Evolutionary conservation across 2,888 invertebrate genomes (phyloP).

Genomic region (Cosmorhoe ocellata): DNA sequence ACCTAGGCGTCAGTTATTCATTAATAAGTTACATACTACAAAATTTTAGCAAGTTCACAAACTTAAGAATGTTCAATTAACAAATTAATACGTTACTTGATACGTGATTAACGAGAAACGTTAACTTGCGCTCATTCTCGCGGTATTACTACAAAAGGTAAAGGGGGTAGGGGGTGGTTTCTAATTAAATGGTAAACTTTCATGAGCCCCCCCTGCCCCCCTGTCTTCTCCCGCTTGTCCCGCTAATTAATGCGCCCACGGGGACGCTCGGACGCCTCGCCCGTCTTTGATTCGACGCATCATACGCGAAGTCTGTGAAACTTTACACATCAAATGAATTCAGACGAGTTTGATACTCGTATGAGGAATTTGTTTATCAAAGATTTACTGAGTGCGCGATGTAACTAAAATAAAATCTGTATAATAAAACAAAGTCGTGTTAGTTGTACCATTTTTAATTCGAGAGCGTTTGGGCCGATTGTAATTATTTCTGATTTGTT

Average conservation of each 20-base stretch:
- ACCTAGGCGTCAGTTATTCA: not conserved
- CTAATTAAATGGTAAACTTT: conserved; percentile 83
- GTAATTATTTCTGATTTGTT: too few species aligned
- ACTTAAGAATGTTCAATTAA: conserved; percentile 29
- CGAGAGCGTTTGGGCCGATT: too few species aligned
- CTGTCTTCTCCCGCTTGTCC: conserved; percentile 45
- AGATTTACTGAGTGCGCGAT: too few species aligned
- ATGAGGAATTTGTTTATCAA: not conserved
- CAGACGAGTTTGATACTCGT: not conserved
- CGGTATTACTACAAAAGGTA: conserved; percentile 71
- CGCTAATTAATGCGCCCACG: conserved; percentile 80
- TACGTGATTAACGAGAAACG: conserved; percentile 68
- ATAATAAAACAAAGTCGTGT: too few species aligned
- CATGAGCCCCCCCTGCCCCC: conserved; percentile 60
- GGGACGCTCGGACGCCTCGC: conserved; percentile 58
- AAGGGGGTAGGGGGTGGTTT: conserved; percentile 64
- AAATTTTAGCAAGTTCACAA: conserved; percentile 19
- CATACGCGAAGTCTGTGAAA: conserved; percentile 35
- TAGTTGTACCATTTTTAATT: too few species aligned
- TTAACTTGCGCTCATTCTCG: conserved; percentile 69
- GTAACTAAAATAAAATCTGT: too few species aligned
- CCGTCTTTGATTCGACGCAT: conserved; percentile 45
- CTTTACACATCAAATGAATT: conserved; percentile 21
- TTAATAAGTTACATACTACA: conserved; percentile 3
- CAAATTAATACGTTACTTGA: conserved; percentile 52